phyloP scores from a whole-genome alignment of 2,113 vertebrate genomes.

The Lanius collurio region DNA sequence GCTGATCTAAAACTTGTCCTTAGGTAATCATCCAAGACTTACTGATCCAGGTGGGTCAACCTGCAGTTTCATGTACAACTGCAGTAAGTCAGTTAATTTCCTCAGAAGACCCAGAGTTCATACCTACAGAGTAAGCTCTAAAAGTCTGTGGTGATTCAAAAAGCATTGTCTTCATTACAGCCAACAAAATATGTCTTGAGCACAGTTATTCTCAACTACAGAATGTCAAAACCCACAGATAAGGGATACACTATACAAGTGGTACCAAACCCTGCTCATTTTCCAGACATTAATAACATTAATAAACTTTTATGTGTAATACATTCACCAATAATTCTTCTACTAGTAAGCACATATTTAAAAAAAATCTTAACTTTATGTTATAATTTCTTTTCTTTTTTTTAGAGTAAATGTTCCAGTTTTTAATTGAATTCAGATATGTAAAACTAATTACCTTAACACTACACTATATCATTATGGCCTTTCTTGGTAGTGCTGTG shows the following conservation, averaged over 20 bases:
- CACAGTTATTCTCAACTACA: neutral
- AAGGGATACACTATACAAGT: neutral
- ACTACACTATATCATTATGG: neutral
- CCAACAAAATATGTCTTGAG: neutral
- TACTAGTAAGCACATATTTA: neutral
- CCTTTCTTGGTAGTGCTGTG: neutral
- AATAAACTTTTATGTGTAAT: neutral
- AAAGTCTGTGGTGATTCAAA: neutral
- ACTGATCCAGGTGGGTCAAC: neutral
- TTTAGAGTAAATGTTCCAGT: neutral
- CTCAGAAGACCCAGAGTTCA: neutral
- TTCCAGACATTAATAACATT: neutral
- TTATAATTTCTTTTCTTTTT: neutral
- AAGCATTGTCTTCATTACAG: neutral
- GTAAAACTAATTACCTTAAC: neutral
- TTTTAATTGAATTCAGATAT: neutral
- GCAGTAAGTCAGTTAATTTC: neutral
- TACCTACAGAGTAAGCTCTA: neutral
- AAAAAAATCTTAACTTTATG: neutral
- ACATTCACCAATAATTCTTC: neutral
- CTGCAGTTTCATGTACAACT: neutral
- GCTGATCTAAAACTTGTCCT: neutral
- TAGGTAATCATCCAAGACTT: neutral
- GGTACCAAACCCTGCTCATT: neutral
- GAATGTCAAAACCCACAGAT: neutral